Evolutionary conservation across 2,888 invertebrate genomes (phyloP), one percentile per base, ranked within the genome.

Genomic region (Spilarctia lutea): DNA sequence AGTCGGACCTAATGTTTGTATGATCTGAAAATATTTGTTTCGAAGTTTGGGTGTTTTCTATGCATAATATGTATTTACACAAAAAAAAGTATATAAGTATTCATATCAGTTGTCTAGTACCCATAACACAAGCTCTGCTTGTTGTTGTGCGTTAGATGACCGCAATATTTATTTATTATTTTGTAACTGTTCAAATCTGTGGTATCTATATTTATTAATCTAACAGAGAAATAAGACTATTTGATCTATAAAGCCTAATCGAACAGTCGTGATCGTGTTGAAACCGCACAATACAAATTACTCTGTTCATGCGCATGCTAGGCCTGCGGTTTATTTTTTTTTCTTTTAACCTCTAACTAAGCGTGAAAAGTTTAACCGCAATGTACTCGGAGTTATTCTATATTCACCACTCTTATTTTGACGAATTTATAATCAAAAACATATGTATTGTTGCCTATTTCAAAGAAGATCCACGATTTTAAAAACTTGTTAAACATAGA

Each of bases 301-400:
- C 83, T 71, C 52, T 76, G 77, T 84, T 83, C 83, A 78, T 83
- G 87, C 89, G 86, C 88, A 85, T 84, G 83, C 87, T 90, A 89
- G 86, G 74, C 83, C 79, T 93, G 94, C 85, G 94, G 94, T 94
- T 83, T 87, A 77, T 75, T 39, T 79, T 81, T 79, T 86, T 91
- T 91, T 90, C 86, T 87, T 85, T 82, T 82, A 74, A 81, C 79
- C 85, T 87, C 86, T 86, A 91, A 91, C 88, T 90, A 88, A 89
- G 89, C 93, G 89, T 91, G 91, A 91, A 92, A 88, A 79, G 76
- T 72, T 73, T 86, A 75, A 94, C 94, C 94, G 83, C 94, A 93
- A 83, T 81, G 60, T 63, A 72, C 74, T 16, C 45, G 68, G 35
- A 73, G 65, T 73, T 42, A 30, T 68, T 56, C n/a, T 69, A 33